A percentile compares a stretch with the other conserved stretches of the same genome.
Conservation (phyloP, 1,140 invertebrate species). For the Atta cephalotes region DNA sequence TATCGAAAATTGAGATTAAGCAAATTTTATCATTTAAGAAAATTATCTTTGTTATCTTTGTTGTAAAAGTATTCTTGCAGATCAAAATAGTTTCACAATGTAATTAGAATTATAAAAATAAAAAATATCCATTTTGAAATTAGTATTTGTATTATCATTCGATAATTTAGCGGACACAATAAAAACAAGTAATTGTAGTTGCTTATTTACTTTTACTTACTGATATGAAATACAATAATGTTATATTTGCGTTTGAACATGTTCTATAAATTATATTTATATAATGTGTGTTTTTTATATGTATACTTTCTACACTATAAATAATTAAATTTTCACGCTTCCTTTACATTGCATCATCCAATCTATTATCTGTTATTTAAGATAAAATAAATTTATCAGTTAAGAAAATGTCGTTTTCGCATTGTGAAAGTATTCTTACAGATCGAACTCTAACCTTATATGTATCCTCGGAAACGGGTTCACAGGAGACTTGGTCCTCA, state of each 20-base stretch:
- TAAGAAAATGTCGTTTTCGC: neutral
- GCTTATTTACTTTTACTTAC: neutral
- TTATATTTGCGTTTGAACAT: neutral
- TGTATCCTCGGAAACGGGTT: slow-evolving; percentile 32
- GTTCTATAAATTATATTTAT: neutral
- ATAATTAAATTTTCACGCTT: neutral
- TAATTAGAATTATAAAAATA: neutral
- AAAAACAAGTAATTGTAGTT: neutral
- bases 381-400: slow-evolving; percentile 3
- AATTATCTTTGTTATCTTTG: no score
- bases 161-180: neutral
- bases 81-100: neutral
- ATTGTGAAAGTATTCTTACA: slow-evolving; percentile 22
- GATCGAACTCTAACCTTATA: slow-evolving; percentile 26
- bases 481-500: slow-evolving; percentile 65
- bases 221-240: neutral
- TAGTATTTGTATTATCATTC: neutral
- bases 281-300: no score
- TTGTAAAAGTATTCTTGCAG: no score
- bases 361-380: neutral
- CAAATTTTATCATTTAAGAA: no score
- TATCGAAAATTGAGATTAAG: no score
- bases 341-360: neutral
- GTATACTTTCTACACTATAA: neutral
- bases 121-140: neutral